Conservation (phyloP, 30 jellyfish, hydroid and myxozoan genomes). For the Clytia hemisphaerica region DNA sequence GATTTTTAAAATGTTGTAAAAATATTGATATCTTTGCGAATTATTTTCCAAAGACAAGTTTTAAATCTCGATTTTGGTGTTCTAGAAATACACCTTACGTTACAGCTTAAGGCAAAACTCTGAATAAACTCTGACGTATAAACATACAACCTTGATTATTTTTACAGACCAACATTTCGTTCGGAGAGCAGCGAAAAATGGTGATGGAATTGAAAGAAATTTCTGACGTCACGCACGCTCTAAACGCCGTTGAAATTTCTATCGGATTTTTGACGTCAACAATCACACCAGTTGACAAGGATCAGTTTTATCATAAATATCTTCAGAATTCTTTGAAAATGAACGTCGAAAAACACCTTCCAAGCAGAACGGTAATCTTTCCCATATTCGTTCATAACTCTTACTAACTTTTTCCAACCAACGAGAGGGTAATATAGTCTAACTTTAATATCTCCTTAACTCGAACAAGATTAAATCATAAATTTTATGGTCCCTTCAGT, state of each 20-base stretch:
- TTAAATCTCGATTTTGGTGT: too few relatives aligned
- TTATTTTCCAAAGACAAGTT: too few relatives aligned
- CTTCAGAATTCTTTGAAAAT: slow-evolving; percentile 41
- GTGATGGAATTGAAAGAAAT: slow-evolving; percentile 37
- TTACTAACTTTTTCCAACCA: not conserved
- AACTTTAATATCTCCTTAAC: too few relatives aligned
- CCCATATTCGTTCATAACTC: too few relatives aligned
- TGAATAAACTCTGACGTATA: too few relatives aligned
- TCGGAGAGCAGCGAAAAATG: slow-evolving; percentile 38
- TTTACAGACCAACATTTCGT: slow-evolving; percentile 33
- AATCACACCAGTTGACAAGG: slow-evolving; percentile 40
- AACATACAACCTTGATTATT: not conserved
- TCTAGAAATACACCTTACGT: too few relatives aligned
- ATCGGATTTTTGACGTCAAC: slow-evolving; percentile 54
- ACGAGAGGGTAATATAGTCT: too few relatives aligned
- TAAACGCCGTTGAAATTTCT: slow-evolving; percentile 54
- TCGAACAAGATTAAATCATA: too few relatives aligned
- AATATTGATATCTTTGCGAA: too few relatives aligned
- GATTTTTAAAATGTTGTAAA: too few relatives aligned
- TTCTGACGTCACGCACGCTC: slow-evolving; percentile 49
- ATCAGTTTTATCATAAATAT: slow-evolving; percentile 44
- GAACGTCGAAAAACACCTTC: slow-evolving; percentile 24
- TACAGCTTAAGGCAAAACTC: too few relatives aligned
- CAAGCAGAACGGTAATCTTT: slow-evolving; percentile 50
- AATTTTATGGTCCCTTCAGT: too few relatives aligned